Base-by-base conservation (phyloP, 2,888 invertebrate genomes). In the Nysson spinosus region DNA sequence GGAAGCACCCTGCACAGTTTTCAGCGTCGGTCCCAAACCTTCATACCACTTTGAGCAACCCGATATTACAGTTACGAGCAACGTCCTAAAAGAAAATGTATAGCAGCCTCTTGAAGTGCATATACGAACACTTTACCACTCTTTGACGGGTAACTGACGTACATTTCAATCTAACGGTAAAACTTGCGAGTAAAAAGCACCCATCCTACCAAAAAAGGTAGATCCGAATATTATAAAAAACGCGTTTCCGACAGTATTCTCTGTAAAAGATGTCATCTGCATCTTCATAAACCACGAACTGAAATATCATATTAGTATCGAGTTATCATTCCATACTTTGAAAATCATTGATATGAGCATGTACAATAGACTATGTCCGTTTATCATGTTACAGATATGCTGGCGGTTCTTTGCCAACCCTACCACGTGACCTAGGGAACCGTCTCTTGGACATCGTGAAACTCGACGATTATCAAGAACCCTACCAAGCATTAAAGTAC, bases 381-480 rank as follows among this genome's bases (percentile, higher is more conserved):
- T n/a, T n/a, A n/a, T n/a, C n/a, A 1, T 4, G 34, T 34, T 34
- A 34, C 34, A 86, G 87, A 64, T 87, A 87, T 71, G 85, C 85
- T n/a, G 87, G 87, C 28, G 83, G 84, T 39, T 85, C 85, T 20
- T 71, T 85, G 50, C 85, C 86, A 43, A 86, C 86, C 12, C 62
- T 86, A 39, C 86, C 86, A 1, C 84, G 84, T 42, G 90, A 90
- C 70, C 87, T 89, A 83, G 89, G 89, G 34, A 88, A 91, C 83
- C 88, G 89, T 62, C 90, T 90, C 77, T 89, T 89, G 46, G 88
- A 90, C 78, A 91, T 91, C 79, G 89, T 91, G 75, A 91, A 91
- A 83, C 90, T 92, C 39, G 93, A 93, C 81, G 93, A 93, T 83
- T 94, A 94, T 87, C 94, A 94, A 82, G 94, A 94, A 88, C 94